Conservation (phyloP, 2,113 vertebrate species). For the Pardalotus punctatus region DNA sequence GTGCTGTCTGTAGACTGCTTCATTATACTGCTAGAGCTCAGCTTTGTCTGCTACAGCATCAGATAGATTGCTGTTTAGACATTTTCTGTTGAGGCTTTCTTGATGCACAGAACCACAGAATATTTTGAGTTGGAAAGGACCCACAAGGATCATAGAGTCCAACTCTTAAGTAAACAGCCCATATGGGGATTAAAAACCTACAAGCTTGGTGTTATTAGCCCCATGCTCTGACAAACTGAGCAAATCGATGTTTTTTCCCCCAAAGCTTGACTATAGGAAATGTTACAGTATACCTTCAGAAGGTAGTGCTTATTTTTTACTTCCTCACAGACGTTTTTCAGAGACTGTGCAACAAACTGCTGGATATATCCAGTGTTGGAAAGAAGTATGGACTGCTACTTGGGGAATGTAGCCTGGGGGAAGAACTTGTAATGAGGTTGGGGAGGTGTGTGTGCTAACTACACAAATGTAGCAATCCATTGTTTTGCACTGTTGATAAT, state of each 20-base stretch:
- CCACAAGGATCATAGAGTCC: neutral
- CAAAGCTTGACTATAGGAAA: neutral
- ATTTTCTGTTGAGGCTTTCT: neutral
- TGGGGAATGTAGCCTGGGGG: neutral
- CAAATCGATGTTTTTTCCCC: neutral
- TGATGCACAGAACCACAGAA: neutral
- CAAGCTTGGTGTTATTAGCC: neutral
- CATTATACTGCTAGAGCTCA: neutral
- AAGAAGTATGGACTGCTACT: neutral
- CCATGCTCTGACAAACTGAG: neutral
- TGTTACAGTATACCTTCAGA: neutral
- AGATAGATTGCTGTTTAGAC: neutral
- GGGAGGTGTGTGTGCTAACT: neutral
- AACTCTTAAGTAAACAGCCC: rapidly evolving
- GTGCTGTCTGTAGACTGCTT: neutral
- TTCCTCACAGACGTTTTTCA: neutral
- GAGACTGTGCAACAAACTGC: neutral
- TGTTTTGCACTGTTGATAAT: neutral
- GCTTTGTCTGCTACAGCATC: neutral
- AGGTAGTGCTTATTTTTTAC: neutral
- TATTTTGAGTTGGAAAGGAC: neutral
- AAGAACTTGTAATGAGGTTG: neutral
- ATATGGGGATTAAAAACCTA: neutral
- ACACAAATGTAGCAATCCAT: neutral
- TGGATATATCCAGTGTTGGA: neutral